These are phyloP conservation scores for Caenorhabditis angaria DNA, from an alignment of 2,888 invertebrate species.

Conservation along the genomic window DNA sequence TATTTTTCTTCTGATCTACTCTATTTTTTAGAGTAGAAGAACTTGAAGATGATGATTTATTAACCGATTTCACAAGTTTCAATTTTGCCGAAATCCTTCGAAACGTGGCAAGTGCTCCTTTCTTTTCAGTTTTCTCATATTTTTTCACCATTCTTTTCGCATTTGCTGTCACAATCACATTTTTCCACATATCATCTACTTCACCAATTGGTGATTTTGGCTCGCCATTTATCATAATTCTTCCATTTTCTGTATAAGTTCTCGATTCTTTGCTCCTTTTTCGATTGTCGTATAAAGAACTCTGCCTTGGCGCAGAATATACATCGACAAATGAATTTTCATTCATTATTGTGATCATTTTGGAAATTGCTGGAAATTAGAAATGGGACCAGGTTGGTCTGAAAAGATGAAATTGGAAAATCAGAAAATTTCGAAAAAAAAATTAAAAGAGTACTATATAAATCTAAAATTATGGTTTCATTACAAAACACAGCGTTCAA, in stretches of 20 bases:
- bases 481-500: too few species aligned
- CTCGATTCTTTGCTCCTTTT: constrained; percentile 40
- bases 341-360: constrained; percentile 63
- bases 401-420: too few species aligned
- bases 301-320: constrained; percentile 44
- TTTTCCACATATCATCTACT: constrained; percentile 48
- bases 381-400: too few species aligned
- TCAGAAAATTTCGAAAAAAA: too few species aligned
- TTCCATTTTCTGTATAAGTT: constrained; percentile 52
- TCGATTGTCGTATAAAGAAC: constrained; percentile 45
- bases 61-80: too few species aligned
- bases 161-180: constrained; percentile 39
- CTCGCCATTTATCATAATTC: constrained; percentile 48
- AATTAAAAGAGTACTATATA: too few species aligned
- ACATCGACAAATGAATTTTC: constrained; percentile 54
- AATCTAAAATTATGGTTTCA: too few species aligned
- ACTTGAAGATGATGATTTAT: too few species aligned
- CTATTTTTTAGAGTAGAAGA: not conserved
- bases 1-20: not conserved
- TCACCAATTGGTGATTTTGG: constrained; percentile 24
- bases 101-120: constrained; percentile 37
- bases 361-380: too few species aligned
- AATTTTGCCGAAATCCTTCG: constrained; percentile 36
- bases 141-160: constrained; percentile 40
- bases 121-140: constrained; percentile 19